A percentile compares a stretch with the other conserved stretches of the same genome.
Evolutionary conservation across 2,888 invertebrate genomes (phyloP).

Genomic region (Macropis europaea): DNA sequence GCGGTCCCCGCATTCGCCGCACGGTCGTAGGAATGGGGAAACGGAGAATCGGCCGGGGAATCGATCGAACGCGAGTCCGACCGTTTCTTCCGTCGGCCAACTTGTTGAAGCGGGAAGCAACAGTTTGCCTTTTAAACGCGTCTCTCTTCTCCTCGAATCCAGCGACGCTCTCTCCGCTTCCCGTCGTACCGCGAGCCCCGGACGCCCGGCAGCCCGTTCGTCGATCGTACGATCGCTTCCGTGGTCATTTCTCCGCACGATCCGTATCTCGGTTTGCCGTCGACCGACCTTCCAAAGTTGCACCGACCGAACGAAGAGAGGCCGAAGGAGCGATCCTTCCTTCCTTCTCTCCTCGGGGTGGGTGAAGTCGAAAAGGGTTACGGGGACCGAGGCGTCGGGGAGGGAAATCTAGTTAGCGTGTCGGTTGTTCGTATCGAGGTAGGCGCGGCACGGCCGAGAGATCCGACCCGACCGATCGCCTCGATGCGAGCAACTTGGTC

Average conservation of each 20-base stretch:
- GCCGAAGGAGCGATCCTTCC: too few relatives aligned
- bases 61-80: constrained; percentile 7
- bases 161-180: neutral
- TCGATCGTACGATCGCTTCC: too few relatives aligned
- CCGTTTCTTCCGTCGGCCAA: constrained; percentile 53
- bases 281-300: too few relatives aligned
- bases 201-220: too few relatives aligned
- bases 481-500: constrained; percentile 36
- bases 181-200: neutral
- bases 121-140: constrained; percentile 76
- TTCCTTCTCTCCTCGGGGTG: too few relatives aligned
- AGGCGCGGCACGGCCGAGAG: neutral
- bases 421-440: neutral
- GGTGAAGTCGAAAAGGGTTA: neutral
- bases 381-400: neutral
- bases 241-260: too few relatives aligned
- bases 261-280: too few relatives aligned
- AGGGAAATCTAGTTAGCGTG: constrained; percentile 15
- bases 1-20: too few relatives aligned
- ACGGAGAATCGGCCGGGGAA: neutral
- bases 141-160: constrained; percentile 4
- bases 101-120: constrained; percentile 79
- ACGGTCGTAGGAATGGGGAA: neutral
- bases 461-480: constrained; percentile 4
- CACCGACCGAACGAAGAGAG: too few relatives aligned